These are phyloP conservation scores for Misgurnus anguillicaudatus DNA, from an alignment of 2,113 vertebrate genomes.

Conservation along the genomic window DNA sequence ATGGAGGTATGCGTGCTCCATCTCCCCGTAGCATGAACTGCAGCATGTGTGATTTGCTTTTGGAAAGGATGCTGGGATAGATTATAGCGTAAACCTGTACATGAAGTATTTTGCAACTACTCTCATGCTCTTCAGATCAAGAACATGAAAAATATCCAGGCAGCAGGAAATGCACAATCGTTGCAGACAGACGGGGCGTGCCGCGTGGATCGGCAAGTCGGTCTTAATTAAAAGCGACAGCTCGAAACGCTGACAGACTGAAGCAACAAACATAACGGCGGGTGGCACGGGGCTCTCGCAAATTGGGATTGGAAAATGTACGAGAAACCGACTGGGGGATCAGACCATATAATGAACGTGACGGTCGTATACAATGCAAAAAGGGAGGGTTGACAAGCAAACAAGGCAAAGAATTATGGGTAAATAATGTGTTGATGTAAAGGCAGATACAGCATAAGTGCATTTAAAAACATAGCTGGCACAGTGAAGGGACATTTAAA, in stretches of 20 bases:
- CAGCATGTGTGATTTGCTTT: slow-evolving; percentile 39
- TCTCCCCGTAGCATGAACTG: slow-evolving; percentile 51
- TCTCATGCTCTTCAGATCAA: background rate
- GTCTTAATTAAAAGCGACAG: slow-evolving; percentile 51
- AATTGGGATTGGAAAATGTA: slow-evolving; percentile 44
- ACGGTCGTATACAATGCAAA: no score
- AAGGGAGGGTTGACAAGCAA: no score
- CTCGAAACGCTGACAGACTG: slow-evolving; percentile 41
- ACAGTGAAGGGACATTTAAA: background rate
- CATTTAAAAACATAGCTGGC: slow-evolving; percentile 13
- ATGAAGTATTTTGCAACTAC: slow-evolving; percentile 50
- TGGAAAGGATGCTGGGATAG: slow-evolving; percentile 51
- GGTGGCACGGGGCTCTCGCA: slow-evolving; percentile 51
- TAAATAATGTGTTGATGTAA: no score
- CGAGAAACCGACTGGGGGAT: background rate
- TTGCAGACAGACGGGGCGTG: background rate
- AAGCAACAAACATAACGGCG: slow-evolving; percentile 62
- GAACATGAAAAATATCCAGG: slow-evolving; percentile 9
- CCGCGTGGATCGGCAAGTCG: slow-evolving; percentile 51
- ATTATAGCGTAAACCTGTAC: slow-evolving; percentile 46
- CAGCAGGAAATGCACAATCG: background rate
- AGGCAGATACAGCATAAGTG: no score
- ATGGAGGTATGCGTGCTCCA: slow-evolving; percentile 66
- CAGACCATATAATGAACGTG: background rate
- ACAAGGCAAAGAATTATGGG: no score